Conservation (phyloP, 2,113 vertebrate genomes). For the Alligator mississippiensis region DNA sequence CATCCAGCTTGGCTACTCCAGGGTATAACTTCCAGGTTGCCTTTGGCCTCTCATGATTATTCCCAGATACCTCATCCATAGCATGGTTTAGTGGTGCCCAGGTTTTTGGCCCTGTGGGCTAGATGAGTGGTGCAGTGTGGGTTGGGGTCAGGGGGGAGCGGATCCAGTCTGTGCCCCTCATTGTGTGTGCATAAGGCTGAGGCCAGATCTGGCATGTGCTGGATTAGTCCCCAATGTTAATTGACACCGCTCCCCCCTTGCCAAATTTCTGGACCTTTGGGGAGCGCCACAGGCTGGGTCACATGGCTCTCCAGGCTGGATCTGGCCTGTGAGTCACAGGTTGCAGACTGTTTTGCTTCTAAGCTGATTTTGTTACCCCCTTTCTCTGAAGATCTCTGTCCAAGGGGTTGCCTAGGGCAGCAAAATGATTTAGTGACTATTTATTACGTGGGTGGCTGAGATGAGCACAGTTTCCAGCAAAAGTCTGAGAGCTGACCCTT, state of each 20-base stretch:
- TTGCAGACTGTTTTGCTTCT: constrained; percentile 22
- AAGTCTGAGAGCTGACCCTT: constrained; percentile 47
- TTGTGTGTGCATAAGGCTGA: background rate
- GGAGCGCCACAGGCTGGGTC: no score
- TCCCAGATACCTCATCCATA: background rate
- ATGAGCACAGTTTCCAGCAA: constrained; percentile 43
- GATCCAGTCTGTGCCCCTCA: background rate
- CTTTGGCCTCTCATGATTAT: no score
- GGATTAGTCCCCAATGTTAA: no score
- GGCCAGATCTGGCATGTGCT: no score
- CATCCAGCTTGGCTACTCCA: no score
- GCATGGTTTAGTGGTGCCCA: background rate
- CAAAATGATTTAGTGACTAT: constrained; percentile 21
- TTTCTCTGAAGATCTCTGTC: constrained; percentile 43
- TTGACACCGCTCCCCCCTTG: no score
- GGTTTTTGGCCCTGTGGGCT: no score
- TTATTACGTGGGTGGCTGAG: constrained; percentile 43
- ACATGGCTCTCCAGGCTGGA: background rate
- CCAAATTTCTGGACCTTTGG: no score
- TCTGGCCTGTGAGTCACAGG: background rate
- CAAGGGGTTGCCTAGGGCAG: constrained; percentile 24
- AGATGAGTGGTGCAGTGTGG: background rate
- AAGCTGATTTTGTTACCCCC: background rate
- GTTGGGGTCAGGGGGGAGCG: background rate
- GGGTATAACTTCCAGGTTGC: no score